Base-by-base conservation (phyloP, 2,797 vertebrate genomes). In the Cercopithecus diana region DNA sequence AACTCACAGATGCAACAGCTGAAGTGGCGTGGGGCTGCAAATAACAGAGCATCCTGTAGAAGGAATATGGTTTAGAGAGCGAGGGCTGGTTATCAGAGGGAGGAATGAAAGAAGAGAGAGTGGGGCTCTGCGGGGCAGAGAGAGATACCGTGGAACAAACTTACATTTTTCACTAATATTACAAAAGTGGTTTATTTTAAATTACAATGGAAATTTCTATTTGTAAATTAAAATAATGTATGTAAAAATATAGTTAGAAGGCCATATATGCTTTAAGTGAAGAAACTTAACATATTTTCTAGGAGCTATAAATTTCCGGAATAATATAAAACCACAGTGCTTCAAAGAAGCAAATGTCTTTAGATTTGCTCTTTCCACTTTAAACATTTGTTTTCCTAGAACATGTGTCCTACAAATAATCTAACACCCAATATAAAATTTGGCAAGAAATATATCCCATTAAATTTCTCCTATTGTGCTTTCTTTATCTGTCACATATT, bases 391-490 rank as follows among this genome's bases (percentile, higher is more conserved):
- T 97, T 98, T 98, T 88, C 50, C 83, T 39, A 90, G 88, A 89
- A 89, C 81, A 90, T 80, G 75, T 89, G 96, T 24, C 22, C 90
- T 96, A 90, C 98, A 97, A 98, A 98, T 98, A 98, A 98, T 97
- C 92, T 75, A 98, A 45, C 88, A 96, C 77, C 79, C 94, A 95
- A 96, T 98, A 98, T 97, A 97, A 97, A 97, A 89, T 95, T 97
- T 97, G 97, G 84, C 93, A 98, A 95, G 96, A 90, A 96, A 98
- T 86, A 90, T 7, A 94, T 77, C 22, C 61, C 90, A 77, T 89
- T 98, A 98, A 95, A 98, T 98, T 96, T 96, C 94, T 97, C 57
- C 87, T 14, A 45, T 28, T 97, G 76, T 97, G 91, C 30, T 98
- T 97, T 97, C 90, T 94, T 95, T 96, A 89, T 95, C 96, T 97